Evolutionary conservation across 2,888 invertebrate species (phyloP), one percentile per base, ranked within the genome.

Genomic region (Cryptocephalus primarius): DNA sequence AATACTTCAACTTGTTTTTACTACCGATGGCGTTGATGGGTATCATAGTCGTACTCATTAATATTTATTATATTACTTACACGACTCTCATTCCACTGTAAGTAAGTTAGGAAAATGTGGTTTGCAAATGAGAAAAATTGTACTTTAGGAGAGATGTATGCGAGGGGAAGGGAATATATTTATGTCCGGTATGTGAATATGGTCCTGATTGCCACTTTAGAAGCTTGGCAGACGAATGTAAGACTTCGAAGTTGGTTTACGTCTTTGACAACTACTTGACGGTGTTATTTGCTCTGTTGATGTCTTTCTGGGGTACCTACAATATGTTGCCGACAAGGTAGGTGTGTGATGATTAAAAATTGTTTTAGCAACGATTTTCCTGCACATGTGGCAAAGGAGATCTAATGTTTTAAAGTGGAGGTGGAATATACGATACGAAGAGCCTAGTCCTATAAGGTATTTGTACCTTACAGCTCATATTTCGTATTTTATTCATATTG

Each of bases 181-280:
- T 80, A 68, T 82, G 81, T 59, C 80, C 80, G 0, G 60, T 70
- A 12, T 80, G 79, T 64, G 49, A 52, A 13, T 72, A 73, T 52
- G 58, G 63, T 32, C 56, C 63, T 8, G 47, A 54, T 14, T 81
- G 80, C 56, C 62, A 68, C 32, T 75, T 71, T 54, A 72, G 72
- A 69, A 59, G 63, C 39, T 65, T 82, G n/a, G 60, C 62, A 12
- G 68, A 70, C 12, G 73, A 72, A 39, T 82, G 81, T 59, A 51
- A 63, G 8, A 73, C 75, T 56, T 71, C 77, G 4, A 68, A 71
- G 48, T 61, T 71, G n/a, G 64, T 66, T 0, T 66, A 75, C 59
- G 36, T 62, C 34, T 56, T 63, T 45, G 67, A 68, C 50, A 66
- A 65, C 49, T 45, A 52, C 10, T 44, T 48, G 1, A 61, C 59